Base-by-base conservation (phyloP, 2,113 vertebrate genomes). In the Esox niger region DNA sequence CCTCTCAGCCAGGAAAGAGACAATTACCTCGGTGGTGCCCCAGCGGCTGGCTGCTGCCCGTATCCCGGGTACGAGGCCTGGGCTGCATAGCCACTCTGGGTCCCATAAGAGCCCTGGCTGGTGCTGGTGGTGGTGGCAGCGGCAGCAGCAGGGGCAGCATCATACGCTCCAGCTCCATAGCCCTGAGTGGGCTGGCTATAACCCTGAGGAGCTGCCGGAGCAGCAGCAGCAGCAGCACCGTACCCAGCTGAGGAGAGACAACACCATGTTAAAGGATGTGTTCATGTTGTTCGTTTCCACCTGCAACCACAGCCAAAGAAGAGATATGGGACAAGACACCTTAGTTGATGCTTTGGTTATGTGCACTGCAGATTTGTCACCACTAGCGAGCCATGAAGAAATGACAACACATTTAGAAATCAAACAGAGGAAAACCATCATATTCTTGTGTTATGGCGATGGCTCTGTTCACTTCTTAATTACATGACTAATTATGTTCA, bases 161-260 rank as follows among this genome's bases (percentile, higher is more conserved):
- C 94, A 2, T 95, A 95, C 69, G 91, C 81, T 49, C 91, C 86
- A 7, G 87, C 86, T 25, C 93, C 92, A 0, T 95, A 95, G 4
- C 93, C 92, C 76, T 94, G 94, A 46, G 93, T 85, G 25, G 94
- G 93, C 86, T 95, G 94, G 49, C 89, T 93, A 67, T 94, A 95
- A 0, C 90, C 92, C 23, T 93, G 93, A 13, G 93, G 91, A 5
- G 91, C 86, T 3, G 92, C 32, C 2, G 94, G 91, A 65, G 92
- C 79, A 62, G 93, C 82, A 29, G 92, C 32, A 2, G 94, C 91
- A 65, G 92, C 79, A 62, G 93, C 82, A 29, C 77, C 89, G 62
- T 95, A 95, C 79, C 91, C 91, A 92, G 72, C 83, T 85, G 52
- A 8, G 29, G 29, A 17, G n/a, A 54, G 26, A 17, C 13, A 43